phyloP scores from a whole-genome alignment of 2,888 invertebrate genomes.

The Heteropelma amictum region DNA sequence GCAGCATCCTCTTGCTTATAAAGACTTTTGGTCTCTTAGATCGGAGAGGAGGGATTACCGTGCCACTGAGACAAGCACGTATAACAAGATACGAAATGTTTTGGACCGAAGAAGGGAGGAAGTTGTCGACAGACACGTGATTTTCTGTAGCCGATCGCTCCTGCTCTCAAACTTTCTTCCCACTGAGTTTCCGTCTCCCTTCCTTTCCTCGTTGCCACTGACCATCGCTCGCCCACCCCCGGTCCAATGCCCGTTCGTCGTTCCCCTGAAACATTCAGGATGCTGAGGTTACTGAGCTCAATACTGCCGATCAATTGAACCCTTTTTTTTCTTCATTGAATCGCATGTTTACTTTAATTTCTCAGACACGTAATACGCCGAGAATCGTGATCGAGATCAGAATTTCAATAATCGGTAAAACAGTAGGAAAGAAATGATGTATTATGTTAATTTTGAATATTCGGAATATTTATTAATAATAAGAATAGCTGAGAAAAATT shows the following conservation, averaged over 20 bases:
- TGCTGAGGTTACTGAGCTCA: neutral
- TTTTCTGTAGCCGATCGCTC: slow-evolving; percentile 6
- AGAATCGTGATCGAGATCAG: no score
- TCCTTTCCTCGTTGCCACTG: slow-evolving; percentile 3
- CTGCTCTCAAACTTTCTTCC: slow-evolving; percentile 52
- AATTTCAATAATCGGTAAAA: no score
- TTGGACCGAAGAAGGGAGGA: slow-evolving; percentile 46
- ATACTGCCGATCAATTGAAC: neutral
- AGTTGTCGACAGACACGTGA: slow-evolving; percentile 26
- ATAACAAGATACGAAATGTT: slow-evolving; percentile 30
- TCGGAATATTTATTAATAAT: no score
- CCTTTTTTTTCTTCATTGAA: neutral
- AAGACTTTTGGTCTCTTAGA: slow-evolving; percentile 49
- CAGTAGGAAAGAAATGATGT: no score
- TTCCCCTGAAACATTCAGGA: neutral
- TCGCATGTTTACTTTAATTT: neutral
- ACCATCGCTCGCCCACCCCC: neutral
- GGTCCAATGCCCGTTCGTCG: no score
- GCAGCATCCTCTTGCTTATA: slow-evolving; percentile 52
- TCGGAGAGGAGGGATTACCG: slow-evolving; percentile 29
- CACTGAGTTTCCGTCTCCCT: slow-evolving; percentile 6
- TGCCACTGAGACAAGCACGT: slow-evolving; percentile 19
- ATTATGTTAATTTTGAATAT: no score
- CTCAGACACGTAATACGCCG: no score
- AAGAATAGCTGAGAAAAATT: no score